Conservation (phyloP, 2,113 vertebrate genomes). For the Laticauda laticaudata region DNA sequence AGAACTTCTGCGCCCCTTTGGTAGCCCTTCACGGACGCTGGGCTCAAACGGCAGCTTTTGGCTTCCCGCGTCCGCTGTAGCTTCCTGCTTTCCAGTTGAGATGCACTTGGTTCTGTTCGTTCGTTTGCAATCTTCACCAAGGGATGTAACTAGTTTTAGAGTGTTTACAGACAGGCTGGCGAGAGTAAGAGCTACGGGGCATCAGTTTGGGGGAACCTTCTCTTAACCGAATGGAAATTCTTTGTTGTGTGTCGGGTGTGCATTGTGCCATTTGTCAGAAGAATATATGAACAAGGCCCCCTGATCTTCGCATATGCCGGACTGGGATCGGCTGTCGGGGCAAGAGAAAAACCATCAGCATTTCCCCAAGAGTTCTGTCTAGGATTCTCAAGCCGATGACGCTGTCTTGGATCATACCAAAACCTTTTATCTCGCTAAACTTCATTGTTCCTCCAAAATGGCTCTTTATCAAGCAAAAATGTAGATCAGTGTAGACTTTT, state of each 20-base stretch:
- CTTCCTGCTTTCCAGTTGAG: background rate
- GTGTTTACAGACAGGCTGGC: background rate
- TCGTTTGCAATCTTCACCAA: background rate
- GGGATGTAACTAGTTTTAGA: background rate
- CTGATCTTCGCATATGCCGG: background rate
- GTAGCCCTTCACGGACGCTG: background rate
- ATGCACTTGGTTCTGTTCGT: background rate
- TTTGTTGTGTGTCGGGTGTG: background rate
- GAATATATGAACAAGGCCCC: background rate
- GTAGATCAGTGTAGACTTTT: background rate
- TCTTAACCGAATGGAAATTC: background rate
- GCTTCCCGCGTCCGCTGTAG: background rate
- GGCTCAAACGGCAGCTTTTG: background rate
- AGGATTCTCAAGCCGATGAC: background rate
- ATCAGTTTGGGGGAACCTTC: background rate
- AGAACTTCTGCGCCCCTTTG: background rate
- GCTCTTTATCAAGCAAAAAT: background rate
- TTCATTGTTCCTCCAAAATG: background rate
- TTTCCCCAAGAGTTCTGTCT: background rate
- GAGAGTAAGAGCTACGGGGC: background rate
- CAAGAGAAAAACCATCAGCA: background rate
- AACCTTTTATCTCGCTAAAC: background rate
- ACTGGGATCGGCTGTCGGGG: background rate
- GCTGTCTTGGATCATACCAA: background rate
- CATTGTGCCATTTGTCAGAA: background rate